Evolutionary conservation across 2,888 invertebrate genomes (phyloP), one percentile per base, ranked within the genome.

Genomic region (Leptinotarsa juncta): DNA sequence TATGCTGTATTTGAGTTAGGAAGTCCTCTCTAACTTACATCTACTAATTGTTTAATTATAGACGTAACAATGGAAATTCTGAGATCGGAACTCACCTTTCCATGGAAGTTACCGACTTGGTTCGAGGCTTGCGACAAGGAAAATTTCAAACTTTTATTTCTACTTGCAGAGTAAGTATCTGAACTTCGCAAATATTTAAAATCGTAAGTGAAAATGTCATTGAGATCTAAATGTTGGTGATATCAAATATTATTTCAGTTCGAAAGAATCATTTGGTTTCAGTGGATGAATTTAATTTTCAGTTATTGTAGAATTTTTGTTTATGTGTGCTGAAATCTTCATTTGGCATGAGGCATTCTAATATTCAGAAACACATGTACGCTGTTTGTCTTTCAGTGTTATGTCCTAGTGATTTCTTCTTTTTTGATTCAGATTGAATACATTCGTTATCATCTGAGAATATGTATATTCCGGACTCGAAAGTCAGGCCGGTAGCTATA

Each of bases 31-130:
- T 23, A 57, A 57, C 57, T 57, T 23, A 23, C 57, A 57, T 23
- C 57, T 23, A 57, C 57, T 57, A 57, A 57, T 57, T 57, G 57
- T 57, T 57, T 57, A 57, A 57, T 57, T 57, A 57, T 57, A 57
- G 57, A 57, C 23, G 57, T 23, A 23, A 57, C 57, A 20, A 23
- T 23, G 57, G 57, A 57, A 57, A 57, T 23, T 57, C 57, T 20
- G 23, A 23, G 15, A 57, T 57, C 57, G 23, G 23, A 10, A 18
- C 57, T 57, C 57, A 23, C 57, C 23, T 57, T 23, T 57, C 57
- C 23, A 15, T 20, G 5, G 12, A 57, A 14, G 57, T 57, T 57
- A 20, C 57, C 4, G 23, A 14, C 57, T 18, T 23, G 57, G 57
- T 57, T 57, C 20, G 20, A 57, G 23, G 20, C 57, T 23, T 57